phyloP scores from a whole-genome alignment of 1,140 invertebrate species.

The Neelides sp. region DNA sequence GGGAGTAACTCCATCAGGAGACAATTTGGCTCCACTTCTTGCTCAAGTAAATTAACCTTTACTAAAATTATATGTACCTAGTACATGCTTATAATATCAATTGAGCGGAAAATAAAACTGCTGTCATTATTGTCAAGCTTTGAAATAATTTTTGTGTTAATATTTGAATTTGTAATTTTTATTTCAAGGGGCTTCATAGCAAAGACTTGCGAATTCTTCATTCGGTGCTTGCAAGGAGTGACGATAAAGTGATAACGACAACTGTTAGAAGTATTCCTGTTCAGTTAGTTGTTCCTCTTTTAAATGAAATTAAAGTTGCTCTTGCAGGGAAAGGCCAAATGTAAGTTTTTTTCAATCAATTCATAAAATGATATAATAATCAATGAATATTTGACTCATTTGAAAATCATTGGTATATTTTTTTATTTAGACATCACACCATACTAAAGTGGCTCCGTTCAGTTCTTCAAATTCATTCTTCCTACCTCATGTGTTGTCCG shows the following conservation, averaged over 20 bases:
- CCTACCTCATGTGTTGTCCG: slow-evolving; percentile 47
- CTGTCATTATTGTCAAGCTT: no score
- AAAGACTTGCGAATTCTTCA: slow-evolving; percentile 52
- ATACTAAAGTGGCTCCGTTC: slow-evolving; percentile 47
- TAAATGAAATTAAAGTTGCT: slow-evolving; percentile 47
- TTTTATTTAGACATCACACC: slow-evolving; percentile 43
- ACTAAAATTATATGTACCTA: neutral
- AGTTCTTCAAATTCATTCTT: slow-evolving; percentile 47
- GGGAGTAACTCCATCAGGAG: slow-evolving; percentile 40
- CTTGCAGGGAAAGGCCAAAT: slow-evolving; percentile 47
- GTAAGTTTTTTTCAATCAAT: slow-evolving; percentile 36
- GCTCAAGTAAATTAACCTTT: slow-evolving; percentile 36
- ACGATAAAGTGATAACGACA: slow-evolving; percentile 45
- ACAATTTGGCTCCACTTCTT: slow-evolving; percentile 58
- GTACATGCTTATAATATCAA: neutral
- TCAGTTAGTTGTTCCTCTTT: slow-evolving; percentile 45
- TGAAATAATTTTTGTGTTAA: no score
- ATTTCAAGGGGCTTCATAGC: slow-evolving; percentile 56
- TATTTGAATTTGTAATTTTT: no score
- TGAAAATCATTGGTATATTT: slow-evolving; percentile 9
- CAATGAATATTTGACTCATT: slow-evolving; percentile 2
- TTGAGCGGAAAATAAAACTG: neutral
- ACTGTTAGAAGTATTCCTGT: slow-evolving; percentile 50
- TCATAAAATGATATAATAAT: neutral
- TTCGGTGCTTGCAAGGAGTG: slow-evolving; percentile 43